Evolutionary conservation across 2,888 invertebrate genomes (phyloP), one percentile per base, ranked within the genome.

Genomic region (Himalopsyche japonica): DNA sequence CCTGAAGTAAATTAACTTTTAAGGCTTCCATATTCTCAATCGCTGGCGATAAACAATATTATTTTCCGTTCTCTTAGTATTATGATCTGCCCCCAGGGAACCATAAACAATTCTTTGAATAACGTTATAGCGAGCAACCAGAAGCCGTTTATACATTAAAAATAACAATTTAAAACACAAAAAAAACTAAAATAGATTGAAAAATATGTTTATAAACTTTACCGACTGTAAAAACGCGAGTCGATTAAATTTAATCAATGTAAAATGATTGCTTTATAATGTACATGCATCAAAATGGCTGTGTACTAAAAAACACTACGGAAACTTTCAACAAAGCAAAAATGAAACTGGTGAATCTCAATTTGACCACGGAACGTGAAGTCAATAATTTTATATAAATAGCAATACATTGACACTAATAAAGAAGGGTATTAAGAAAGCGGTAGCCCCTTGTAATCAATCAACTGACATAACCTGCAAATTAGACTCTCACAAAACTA

Each of bases 391-490:
- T 57, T 6, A 24, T 20, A 57, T 57, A 20, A 57, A 57, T 80
- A 57, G 48, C 43, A 27, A 57, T 80, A n/a, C 83, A 83, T 83
- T 80, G 83, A 83, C 83, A 83, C 64, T 76, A 70, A 83, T 80
- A 83, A 80, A 80, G 79, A 83, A 37, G 47, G 43, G 64, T 83
- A 76, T 70, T 83, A 79, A 57, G 47, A 43, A 43, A 27, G 82
- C 83, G 83, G 83, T 20, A 47, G 30, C 76, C 76, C 83, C 82
- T 80, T 83, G 70, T 83, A 48, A 83, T 83, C 83, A 83, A 79
- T 83, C 83, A 80, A 64, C 49, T 49, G 57, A 24, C 57, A 1
- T 20, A 20, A 57, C 57, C 57, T n/a, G 20, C 57, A 57, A 57
- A 57, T 57, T 57, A 57, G 57, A 24, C 57, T 57, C 20, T 57